phyloP scores from a whole-genome alignment of 1,140 invertebrate species.

The Aleiodes sp. region DNA sequence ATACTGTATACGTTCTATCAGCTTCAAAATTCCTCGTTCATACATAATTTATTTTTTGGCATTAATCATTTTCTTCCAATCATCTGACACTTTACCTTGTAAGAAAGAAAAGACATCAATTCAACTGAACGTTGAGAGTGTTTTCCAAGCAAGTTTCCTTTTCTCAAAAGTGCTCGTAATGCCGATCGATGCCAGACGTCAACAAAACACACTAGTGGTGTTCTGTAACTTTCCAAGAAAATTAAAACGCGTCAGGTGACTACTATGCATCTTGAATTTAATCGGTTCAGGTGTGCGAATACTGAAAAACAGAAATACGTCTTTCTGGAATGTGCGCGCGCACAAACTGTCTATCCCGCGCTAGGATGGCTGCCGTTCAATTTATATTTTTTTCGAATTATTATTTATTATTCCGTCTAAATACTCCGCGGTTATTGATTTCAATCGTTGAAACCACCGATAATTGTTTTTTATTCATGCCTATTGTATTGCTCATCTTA shows the following conservation, averaged over 20 bases:
- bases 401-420: not conserved
- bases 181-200: constrained; percentile 1
- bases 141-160: not conserved
- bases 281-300: not conserved
- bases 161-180: not conserved
- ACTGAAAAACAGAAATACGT: not conserved
- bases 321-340: not conserved
- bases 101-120: too few species aligned
- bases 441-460: too few species aligned
- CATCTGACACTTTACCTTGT: not conserved
- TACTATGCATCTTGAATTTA: not conserved
- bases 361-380: too few species aligned
- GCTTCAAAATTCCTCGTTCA: too few species aligned
- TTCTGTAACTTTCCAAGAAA: not conserved
- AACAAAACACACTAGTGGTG: not conserved
- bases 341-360: constrained; percentile 8
- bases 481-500: too few species aligned
- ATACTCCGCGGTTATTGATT: too few species aligned
- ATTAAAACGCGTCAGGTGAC: constrained; percentile 7
- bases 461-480: too few species aligned
- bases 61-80: not conserved
- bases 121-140: not conserved
- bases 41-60: not conserved
- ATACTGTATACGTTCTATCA: too few species aligned
- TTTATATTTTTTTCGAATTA: not conserved